These are phyloP conservation scores for Exephanes ischioxanthus DNA, from an alignment of 2,888 invertebrate genomes.

Conservation along the genomic window DNA sequence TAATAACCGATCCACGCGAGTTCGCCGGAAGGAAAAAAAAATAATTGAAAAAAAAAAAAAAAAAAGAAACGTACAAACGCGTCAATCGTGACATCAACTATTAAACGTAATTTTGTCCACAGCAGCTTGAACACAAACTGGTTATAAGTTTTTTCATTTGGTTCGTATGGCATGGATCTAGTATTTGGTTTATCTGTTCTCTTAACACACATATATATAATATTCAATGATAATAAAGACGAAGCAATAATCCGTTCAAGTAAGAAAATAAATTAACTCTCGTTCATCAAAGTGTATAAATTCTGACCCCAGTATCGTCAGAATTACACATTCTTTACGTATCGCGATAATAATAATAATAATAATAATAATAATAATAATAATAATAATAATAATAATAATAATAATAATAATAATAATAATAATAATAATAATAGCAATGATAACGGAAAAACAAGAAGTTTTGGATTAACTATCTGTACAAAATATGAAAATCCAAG, in stretches of 20 bases:
- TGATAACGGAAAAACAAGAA: constrained; percentile 55
- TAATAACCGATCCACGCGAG: constrained; percentile 24
- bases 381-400: constrained; percentile 49
- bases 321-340: constrained; percentile 27
- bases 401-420: constrained; percentile 53
- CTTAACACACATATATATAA: constrained; percentile 68
- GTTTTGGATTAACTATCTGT: constrained; percentile 52
- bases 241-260: constrained; percentile 35
- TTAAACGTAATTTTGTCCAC: constrained; percentile 75
- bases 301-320: constrained; percentile 34
- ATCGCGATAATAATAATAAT: constrained; percentile 49
- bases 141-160: constrained; percentile 81
- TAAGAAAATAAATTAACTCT: constrained; percentile 62
- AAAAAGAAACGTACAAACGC: constrained; percentile 19
- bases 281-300: constrained; percentile 37
- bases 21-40: neutral
- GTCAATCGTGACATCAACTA: constrained; percentile 56
- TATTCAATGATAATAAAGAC: constrained; percentile 29
- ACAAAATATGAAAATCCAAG: constrained; percentile 61
- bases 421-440: constrained; percentile 45
- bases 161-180: constrained; percentile 84
- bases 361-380: constrained; percentile 48
- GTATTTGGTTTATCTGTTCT: constrained; percentile 82
- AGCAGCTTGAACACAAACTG: constrained; percentile 83
- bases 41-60: constrained; percentile 24